Percentiles rank a stretch among this genome's conserved stretches.
Evolutionary conservation across 2,113 vertebrate species (phyloP).

Genomic region (Megaceryle torquata): DNA sequence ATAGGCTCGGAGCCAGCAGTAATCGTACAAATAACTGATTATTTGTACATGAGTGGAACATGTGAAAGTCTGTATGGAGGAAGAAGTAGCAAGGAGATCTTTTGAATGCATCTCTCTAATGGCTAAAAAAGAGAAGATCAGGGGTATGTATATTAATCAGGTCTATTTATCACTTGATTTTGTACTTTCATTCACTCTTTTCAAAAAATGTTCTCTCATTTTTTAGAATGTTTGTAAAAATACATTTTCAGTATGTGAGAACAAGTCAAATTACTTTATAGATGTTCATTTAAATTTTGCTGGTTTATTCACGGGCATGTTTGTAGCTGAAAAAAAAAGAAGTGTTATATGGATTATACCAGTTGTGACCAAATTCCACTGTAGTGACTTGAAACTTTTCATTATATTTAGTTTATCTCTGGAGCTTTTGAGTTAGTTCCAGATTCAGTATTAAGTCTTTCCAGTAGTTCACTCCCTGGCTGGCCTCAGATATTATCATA

Average conservation of each 20-base stretch:
- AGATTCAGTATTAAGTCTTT: neutral
- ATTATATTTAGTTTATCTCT: neutral
- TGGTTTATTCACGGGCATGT: neutral
- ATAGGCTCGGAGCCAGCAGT: neutral
- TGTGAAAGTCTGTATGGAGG: neutral
- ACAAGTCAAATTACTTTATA: neutral
- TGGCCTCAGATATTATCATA: neutral
- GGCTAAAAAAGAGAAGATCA: neutral
- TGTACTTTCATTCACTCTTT: neutral
- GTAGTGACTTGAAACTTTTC: neutral
- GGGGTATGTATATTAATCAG: neutral
- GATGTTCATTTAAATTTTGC: neutral
- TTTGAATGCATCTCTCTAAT: neutral
- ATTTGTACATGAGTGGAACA: neutral
- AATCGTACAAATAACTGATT: neutral
- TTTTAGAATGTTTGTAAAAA: neutral
- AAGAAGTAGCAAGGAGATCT: neutral
- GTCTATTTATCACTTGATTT: neutral
- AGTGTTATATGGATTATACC: neutral
- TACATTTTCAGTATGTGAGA: neutral
- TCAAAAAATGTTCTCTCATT: neutral
- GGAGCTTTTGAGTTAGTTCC: neutral
- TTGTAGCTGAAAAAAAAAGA: neutral
- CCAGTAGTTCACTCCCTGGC: neutral
- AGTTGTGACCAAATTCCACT: neutral